Conservation (phyloP, 1,140 invertebrate genomes). For the Tetramorium alpestre region DNA sequence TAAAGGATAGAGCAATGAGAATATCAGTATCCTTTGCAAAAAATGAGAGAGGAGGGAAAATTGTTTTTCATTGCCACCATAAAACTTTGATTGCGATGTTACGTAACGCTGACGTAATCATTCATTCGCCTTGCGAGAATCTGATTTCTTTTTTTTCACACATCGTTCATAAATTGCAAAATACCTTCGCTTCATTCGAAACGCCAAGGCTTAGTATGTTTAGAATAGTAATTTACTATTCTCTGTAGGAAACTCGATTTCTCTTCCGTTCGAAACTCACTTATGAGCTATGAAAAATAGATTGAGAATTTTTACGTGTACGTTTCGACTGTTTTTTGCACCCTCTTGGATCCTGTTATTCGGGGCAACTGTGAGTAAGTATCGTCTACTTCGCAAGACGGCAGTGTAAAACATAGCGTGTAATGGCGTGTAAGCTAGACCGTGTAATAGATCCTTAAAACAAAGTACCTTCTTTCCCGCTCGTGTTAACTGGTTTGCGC, state of each 20-base stretch:
- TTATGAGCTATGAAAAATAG: background rate
- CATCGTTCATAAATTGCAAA: background rate
- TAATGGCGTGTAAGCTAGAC: conserved; percentile 42
- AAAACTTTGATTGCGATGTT: conserved; percentile 9
- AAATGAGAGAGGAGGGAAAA: background rate
- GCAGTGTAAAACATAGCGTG: conserved; percentile 16
- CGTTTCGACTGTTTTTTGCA: background rate
- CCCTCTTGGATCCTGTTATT: background rate
- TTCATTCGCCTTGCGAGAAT: background rate
- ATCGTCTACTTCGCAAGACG: background rate
- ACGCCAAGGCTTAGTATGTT: background rate
- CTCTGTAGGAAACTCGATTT: background rate
- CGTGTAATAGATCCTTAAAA: conserved; percentile 56
- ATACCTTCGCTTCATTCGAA: no score
- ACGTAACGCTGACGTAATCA: background rate
- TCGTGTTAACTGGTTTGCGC: conserved; percentile 35
- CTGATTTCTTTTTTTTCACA: background rate
- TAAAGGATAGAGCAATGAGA: conserved; percentile 10
- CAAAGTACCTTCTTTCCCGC: conserved; percentile 38
- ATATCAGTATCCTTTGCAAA: background rate
- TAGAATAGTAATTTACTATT: background rate
- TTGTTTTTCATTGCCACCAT: background rate
- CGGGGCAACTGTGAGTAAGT: conserved; percentile 1
- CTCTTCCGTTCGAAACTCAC: background rate
- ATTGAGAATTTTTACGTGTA: background rate